Conservation (phyloP, 2,797 vertebrate species). For the Xenops minutus region DNA sequence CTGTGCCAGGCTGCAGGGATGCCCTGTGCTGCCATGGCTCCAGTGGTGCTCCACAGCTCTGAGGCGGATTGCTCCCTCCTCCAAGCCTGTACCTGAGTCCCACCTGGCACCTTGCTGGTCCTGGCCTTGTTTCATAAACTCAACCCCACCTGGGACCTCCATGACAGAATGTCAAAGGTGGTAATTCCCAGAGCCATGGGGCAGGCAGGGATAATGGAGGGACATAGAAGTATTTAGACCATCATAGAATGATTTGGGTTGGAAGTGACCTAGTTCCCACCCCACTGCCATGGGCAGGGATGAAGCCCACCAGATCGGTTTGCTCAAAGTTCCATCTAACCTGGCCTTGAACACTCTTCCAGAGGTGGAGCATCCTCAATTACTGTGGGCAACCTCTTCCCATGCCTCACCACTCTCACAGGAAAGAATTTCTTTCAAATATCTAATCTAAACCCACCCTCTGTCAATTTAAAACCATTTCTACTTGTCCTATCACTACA, state of each 20-base stretch:
- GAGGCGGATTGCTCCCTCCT: background rate
- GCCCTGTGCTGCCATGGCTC: background rate
- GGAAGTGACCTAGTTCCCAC: background rate
- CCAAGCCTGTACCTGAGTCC: background rate
- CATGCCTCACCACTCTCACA: background rate
- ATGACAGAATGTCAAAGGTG: rapidly evolving
- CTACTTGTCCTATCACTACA: background rate
- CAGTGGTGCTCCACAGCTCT: background rate
- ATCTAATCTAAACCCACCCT: background rate
- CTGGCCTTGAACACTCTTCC: background rate
- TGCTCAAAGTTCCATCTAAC: background rate
- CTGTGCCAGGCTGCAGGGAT: rapidly evolving
- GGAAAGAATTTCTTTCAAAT: background rate
- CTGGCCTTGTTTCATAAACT: background rate
- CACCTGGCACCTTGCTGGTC: background rate
- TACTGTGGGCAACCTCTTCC: background rate
- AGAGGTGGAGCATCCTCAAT: background rate
- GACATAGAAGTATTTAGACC: background rate
- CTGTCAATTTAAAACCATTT: background rate
- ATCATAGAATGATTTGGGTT: background rate
- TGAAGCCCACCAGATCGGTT: no score
- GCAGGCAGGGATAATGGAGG: rapidly evolving
- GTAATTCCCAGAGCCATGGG: rapidly evolving
- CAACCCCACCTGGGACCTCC: background rate
- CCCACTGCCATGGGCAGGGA: background rate